Percentiles rank a stretch among this genome's conserved stretches.
These are phyloP conservation scores for Aramus guarauna DNA, from an alignment of 2,113 vertebrate species.

Conservation along the genomic window DNA sequence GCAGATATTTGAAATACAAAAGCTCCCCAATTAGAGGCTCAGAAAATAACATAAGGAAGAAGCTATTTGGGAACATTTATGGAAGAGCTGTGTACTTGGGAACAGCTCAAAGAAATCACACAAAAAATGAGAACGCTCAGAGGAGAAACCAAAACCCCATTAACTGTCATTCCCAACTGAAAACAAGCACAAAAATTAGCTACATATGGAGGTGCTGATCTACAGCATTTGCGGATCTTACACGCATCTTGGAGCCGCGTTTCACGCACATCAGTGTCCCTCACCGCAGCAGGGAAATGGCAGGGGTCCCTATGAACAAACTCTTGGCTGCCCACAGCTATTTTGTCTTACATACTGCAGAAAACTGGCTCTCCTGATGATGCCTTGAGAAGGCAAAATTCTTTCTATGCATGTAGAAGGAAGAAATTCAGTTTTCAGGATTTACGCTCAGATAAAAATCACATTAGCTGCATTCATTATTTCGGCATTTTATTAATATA, in stretches of 20 bases:
- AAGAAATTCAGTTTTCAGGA: neutral
- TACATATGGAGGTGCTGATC: neutral
- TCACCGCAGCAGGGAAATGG: neutral
- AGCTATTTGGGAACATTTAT: neutral
- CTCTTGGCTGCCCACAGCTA: neutral
- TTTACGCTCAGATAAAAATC: neutral
- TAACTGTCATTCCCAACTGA: neutral
- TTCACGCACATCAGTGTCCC: neutral
- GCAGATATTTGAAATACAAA: neutral
- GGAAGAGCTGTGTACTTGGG: neutral
- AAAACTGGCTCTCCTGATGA: neutral
- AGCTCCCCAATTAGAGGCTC: neutral
- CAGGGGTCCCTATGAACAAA: neutral
- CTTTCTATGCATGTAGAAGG: neutral
- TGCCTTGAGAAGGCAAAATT: neutral
- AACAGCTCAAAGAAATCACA: neutral
- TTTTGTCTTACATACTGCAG: neutral
- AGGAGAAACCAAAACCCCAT: neutral
- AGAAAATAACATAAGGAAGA: neutral
- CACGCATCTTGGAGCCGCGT: neutral
- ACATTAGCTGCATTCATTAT: neutral
- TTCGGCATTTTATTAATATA: neutral
- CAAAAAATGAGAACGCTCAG: neutral
- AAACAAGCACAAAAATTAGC: neutral
- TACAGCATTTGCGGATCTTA: neutral